These are phyloP conservation scores for Mastigias papua DNA, from an alignment of 30 jellyfish, hydroid and myxozoan species.

Conservation along the genomic window DNA sequence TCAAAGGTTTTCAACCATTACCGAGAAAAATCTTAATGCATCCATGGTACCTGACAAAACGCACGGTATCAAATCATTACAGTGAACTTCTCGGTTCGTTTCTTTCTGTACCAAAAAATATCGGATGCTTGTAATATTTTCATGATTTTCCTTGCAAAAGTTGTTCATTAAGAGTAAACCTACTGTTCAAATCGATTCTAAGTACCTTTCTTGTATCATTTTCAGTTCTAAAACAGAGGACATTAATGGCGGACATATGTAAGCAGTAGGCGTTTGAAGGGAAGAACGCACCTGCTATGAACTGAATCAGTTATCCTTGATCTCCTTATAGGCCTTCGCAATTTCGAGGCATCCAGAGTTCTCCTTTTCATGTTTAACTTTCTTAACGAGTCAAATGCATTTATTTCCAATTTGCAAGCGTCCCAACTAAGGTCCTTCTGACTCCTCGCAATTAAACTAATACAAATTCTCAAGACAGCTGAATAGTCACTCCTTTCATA, in stretches of 20 bases:
- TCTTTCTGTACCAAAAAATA: background rate
- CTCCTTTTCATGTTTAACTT: constrained; percentile 92
- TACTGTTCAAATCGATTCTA: background rate
- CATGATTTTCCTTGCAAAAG: background rate
- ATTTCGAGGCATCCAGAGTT: constrained; percentile 95
- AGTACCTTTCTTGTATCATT: background rate
- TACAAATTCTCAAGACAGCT: constrained; percentile 59
- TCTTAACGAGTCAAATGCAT: constrained; percentile 14
- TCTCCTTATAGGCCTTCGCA: constrained; percentile 96
- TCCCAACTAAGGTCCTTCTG: background rate
- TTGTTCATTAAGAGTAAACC: background rate
- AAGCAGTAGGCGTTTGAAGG: background rate
- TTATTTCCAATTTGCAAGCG: constrained; percentile 3
- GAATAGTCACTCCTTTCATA: constrained; percentile 45
- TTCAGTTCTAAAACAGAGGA: background rate
- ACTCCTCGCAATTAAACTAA: constrained; percentile 37
- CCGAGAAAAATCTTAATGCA: background rate
- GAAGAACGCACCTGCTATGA: constrained; percentile 95
- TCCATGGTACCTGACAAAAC: background rate
- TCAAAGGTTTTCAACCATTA: no score
- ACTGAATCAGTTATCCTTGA: constrained; percentile 99
- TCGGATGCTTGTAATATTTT: background rate
- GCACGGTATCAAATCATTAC: background rate
- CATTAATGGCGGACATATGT: constrained; percentile 16
- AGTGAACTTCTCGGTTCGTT: background rate